Evolutionary conservation across 2,888 invertebrate genomes (phyloP).

Genomic region (Monopis laevigella): DNA sequence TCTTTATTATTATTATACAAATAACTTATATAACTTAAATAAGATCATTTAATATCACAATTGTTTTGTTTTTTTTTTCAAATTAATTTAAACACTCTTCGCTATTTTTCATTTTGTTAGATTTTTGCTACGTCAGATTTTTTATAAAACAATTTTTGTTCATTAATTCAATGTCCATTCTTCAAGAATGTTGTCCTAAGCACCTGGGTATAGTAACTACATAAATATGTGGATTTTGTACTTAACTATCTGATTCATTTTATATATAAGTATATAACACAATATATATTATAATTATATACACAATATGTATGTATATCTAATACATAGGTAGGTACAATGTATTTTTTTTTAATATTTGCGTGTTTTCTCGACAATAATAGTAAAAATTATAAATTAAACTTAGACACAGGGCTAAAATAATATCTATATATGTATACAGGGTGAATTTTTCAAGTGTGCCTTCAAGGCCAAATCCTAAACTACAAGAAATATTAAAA

Average conservation of each 20-base stretch:
- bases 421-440: too few species aligned
- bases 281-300: too few species aligned
- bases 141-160: conserved; percentile 34
- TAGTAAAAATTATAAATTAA: too few species aligned
- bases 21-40: conserved; percentile 32
- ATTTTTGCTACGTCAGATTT: conserved; percentile 41
- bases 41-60: conserved; percentile 60
- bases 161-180: conserved; percentile 34
- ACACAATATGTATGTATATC: too few species aligned
- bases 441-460: too few species aligned
- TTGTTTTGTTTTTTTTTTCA: conserved; percentile 27
- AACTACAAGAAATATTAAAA: too few species aligned
- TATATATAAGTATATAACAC: too few species aligned
- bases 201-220: conserved; percentile 28
- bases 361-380: too few species aligned
- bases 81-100: conserved; percentile 60
- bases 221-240: conserved; percentile 26
- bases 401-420: too few species aligned
- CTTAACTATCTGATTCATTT: conserved; percentile 28
- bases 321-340: too few species aligned
- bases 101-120: conserved; percentile 61
- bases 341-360: too few species aligned
- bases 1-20: conserved; percentile 15
- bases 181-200: conserved; percentile 27
- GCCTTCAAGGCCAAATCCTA: too few species aligned